phyloP scores from a whole-genome alignment of 92 coral and sea anemone species.

The Palythoa heliodiscus region DNA sequence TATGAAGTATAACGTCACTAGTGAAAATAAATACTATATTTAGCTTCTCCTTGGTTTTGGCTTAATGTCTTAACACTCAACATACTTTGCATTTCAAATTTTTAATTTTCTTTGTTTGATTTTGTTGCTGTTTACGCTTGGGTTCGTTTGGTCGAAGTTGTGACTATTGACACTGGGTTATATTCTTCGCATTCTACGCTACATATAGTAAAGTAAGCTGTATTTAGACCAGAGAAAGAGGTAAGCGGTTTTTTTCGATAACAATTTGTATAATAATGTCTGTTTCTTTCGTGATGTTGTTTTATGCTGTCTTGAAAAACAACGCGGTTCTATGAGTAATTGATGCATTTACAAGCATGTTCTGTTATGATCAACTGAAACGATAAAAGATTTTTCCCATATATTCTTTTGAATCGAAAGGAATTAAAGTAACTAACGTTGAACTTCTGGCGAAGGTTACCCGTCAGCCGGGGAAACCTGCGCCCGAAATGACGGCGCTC shows the following conservation, averaged over 20 bases:
- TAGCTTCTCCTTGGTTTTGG: neutral
- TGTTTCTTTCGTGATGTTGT: neutral
- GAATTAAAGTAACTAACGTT: neutral
- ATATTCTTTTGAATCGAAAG: neutral
- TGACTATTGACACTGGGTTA: neutral
- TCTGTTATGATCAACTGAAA: neutral
- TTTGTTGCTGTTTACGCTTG: constrained; percentile 24
- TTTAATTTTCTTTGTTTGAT: constrained; percentile 37
- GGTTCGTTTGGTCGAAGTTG: constrained; percentile 2
- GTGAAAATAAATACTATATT: neutral
- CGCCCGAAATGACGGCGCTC: neutral
- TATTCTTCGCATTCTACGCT: no score
- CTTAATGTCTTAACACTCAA: neutral
- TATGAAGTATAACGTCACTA: neutral
- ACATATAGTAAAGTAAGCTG: neutral
- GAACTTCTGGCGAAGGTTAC: neutral
- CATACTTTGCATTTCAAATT: constrained; percentile 45
- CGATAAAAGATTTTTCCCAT: neutral
- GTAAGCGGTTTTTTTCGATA: neutral
- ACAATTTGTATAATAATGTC: neutral
- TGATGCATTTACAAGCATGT: neutral
- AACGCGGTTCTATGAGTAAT: neutral
- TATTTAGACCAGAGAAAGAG: neutral
- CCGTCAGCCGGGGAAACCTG: neutral
- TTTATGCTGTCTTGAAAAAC: neutral